These are phyloP conservation scores for Aythya baeri DNA, from an alignment of 2,113 vertebrate genomes.

Conservation along the genomic window DNA sequence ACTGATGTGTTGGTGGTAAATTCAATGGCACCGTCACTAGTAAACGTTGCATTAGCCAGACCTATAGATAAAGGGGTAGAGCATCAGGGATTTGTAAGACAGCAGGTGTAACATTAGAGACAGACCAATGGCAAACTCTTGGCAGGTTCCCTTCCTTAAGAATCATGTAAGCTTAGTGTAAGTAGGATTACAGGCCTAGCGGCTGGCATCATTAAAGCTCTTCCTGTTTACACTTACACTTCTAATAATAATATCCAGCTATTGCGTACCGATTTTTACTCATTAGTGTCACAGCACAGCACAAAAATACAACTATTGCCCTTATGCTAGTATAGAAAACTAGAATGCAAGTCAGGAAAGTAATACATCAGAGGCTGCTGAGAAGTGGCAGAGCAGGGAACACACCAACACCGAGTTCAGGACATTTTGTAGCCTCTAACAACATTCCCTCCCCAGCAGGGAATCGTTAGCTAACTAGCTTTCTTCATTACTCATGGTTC, in stretches of 20 bases:
- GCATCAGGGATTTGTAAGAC: neutral
- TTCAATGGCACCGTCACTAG: constrained; percentile 71
- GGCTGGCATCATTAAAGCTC: constrained; percentile 46
- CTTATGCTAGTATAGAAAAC: neutral
- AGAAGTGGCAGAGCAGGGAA: neutral
- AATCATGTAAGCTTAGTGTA: neutral
- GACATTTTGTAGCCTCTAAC: neutral
- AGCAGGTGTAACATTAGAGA: neutral
- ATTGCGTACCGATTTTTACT: neutral
- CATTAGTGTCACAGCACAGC: neutral
- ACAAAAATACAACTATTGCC: neutral
- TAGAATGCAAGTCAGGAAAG: neutral
- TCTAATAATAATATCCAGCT: neutral
- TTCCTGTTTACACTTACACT: constrained; percentile 45
- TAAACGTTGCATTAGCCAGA: constrained; percentile 86
- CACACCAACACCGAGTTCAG: neutral
- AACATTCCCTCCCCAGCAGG: neutral
- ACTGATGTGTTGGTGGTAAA: constrained; percentile 80
- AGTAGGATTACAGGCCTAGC: constrained; percentile 44
- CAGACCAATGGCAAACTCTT: neutral
- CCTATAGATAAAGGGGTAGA: constrained; percentile 73
- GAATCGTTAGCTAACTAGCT: neutral
- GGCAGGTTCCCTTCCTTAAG: neutral
- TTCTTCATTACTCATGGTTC: neutral
- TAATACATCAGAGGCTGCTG: neutral